Evolutionary conservation across 2,888 invertebrate genomes (phyloP).

Genomic region (Pachymerium ferrugineum): DNA sequence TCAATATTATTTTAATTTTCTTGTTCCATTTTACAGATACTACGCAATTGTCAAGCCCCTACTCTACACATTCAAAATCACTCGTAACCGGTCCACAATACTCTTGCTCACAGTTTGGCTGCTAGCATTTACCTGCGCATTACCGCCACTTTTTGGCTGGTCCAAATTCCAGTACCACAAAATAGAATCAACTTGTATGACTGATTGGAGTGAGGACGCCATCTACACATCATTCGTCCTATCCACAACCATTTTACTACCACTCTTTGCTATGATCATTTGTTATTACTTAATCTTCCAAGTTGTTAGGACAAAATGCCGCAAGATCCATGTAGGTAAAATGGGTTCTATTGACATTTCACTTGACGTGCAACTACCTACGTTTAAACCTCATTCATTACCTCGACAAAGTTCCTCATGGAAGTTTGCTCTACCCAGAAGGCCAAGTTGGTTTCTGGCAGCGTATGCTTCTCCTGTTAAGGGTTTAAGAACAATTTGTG

Average conservation of each 20-base stretch:
- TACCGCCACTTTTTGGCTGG: conserved; percentile 34
- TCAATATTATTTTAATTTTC: too few relatives aligned
- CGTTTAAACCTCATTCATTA: not conserved
- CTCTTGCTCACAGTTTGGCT: conserved; percentile 32
- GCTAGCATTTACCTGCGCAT: conserved; percentile 30
- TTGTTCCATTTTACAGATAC: conserved; percentile 29
- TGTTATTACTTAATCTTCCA: conserved; percentile 38
- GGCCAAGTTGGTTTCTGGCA: conserved; percentile 15
- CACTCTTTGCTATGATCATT: conserved; percentile 30
- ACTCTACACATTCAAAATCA: conserved; percentile 33
- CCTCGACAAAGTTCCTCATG: not conserved
- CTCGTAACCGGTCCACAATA: conserved; percentile 25
- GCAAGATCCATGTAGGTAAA: conserved; percentile 39
- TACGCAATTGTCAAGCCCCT: conserved; percentile 36
- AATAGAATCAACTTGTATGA: conserved; percentile 8
- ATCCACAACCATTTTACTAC: conserved; percentile 19
- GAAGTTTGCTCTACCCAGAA: conserved; percentile 10
- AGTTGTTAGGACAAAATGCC: conserved; percentile 40
- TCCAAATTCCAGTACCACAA: conserved; percentile 33
- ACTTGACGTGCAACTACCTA: not conserved
- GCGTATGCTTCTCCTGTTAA: conserved; percentile 33
- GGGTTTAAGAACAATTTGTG: conserved; percentile 39
- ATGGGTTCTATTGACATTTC: conserved; percentile 32
- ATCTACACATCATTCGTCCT: conserved; percentile 32
- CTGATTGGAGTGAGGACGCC: conserved; percentile 31